Base-by-base conservation (phyloP, 2,113 vertebrate genomes). In the Hippocampus barbouri region DNA sequence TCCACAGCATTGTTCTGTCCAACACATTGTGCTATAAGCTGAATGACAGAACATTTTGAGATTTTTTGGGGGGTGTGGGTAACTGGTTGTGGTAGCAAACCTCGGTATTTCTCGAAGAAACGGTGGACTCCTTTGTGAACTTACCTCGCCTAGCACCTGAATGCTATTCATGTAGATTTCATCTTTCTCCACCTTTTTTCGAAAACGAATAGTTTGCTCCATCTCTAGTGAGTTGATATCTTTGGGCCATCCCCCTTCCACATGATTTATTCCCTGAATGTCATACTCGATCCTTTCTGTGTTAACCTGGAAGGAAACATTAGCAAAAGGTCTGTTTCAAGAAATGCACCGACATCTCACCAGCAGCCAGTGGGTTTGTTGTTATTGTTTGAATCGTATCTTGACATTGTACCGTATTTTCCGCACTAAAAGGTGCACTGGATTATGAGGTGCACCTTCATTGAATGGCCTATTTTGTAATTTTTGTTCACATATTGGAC, bases 211-310 rank as follows among this genome's bases (percentile, higher is more conserved):
- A 2, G 94, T 97, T 80, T 96, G 94, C 20, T 98, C 96, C 79
- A 91, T 64, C 70, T 98, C 95, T 18, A 81, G 83, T 0, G 91
- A 90, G 85, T 96, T 94, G n/a, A 98, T 45, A 7, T 98, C 95
- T 87, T 94, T 97, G 45, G 96, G 96, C 96, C 97, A 98, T 0
- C 95, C 96, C 0, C 97, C 96, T 75, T 98, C 96, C 0, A 94
- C 0, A 0, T 99, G 97, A 91, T 98, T 98, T 3, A 98, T 57
- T 0, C 97, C 96, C 0, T 81, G 78, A 40, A 73, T 88, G 74
- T 90, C 86, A 20, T 90, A 93, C 85, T 95, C 86, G 0, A 90
- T 92, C 4, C 92, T 60, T 62, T 94, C 92, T 0, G 96, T 97
- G 89, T 98, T 99, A 72, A 94, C 93, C 97, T 99, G 10, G 7